Base-by-base conservation (phyloP, 2,113 vertebrate genomes). In the Abramis brama region DNA sequence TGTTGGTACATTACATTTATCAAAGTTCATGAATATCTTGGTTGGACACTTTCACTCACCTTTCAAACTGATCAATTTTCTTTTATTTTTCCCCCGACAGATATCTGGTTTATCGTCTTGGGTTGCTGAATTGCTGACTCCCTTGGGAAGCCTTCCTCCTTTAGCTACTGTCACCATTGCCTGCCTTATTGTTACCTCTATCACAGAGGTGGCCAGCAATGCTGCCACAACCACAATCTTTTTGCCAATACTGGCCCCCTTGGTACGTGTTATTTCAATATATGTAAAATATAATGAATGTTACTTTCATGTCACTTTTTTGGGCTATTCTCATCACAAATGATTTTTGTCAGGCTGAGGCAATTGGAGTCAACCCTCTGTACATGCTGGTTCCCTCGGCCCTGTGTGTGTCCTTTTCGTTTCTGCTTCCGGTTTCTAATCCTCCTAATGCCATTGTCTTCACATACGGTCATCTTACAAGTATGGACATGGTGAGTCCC, bases 121-220 rank as follows among this genome's bases (percentile, higher is more conserved):
- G 94, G 94, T 98, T 91, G 97, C 95, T 68, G 93, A 90, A 86
- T 95, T 97, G 93, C 91, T 98, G 90, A 93, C 92, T 36, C 97
- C 97, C 80, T 87, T 99, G 82, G 96, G 96, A 55, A 94, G 95
- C 7, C 92, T 98, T 43, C 97, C 96, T 1, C 75, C 93, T 50
- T 93, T 96, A 93, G 84, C 95, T 19, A 75, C 96, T 23, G 93
- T 97, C 73, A 87, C 97, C 9, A 91, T 97, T 57, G 94, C 96
- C 25, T 97, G 94, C 89, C 85, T 98, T 91, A 95, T 98, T 17
- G 96, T 97, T 85, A 99, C 97, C 60, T 94, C 93, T 27, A 92
- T 99, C 86, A 99, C 97, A 33, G 97, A 99, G 89, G 95, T 99
- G 87, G 96, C 97, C 89, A 98, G 98, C 92, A 99, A 98, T 75